Conservation (phyloP, 1,140 invertebrate genomes). For the Nephila pilipes region DNA sequence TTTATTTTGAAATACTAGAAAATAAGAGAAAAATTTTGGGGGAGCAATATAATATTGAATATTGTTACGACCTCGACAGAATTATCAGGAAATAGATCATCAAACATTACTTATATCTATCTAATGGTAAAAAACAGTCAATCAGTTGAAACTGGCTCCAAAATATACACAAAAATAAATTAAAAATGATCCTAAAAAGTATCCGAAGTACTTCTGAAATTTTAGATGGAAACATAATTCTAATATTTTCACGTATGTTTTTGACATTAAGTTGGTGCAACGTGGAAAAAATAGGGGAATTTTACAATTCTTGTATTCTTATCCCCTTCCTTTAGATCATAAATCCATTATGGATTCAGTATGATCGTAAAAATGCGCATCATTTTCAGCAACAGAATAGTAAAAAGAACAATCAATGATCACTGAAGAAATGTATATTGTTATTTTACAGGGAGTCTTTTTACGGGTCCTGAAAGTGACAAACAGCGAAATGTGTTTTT, state of each 20-base stretch:
- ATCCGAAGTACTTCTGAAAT: not conserved
- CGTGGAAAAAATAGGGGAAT: not conserved
- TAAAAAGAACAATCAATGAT: not conserved
- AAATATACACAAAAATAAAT: not conserved
- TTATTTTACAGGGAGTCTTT: not conserved
- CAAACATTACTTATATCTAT: too few species aligned
- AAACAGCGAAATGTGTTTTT: not conserved
- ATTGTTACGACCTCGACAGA: too few species aligned
- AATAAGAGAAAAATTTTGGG: too few species aligned
- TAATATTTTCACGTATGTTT: not conserved
- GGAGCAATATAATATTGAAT: too few species aligned
- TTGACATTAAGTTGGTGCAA: not conserved
- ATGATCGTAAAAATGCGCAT: not conserved
- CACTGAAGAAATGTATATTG: too few species aligned
- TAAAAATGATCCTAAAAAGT: not conserved
- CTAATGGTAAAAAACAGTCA: not conserved
- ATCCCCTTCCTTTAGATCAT: not conserved
- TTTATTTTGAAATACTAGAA: too few species aligned
- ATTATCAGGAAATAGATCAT: too few species aligned
- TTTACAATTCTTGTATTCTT: not conserved
- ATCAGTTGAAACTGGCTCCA: not conserved
- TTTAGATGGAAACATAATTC: not conserved
- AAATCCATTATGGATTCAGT: constrained; percentile 17
- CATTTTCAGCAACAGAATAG: not conserved
- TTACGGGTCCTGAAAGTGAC: not conserved